Base-by-base conservation (phyloP, 2,113 vertebrate species). In the Dromas ardeola region DNA sequence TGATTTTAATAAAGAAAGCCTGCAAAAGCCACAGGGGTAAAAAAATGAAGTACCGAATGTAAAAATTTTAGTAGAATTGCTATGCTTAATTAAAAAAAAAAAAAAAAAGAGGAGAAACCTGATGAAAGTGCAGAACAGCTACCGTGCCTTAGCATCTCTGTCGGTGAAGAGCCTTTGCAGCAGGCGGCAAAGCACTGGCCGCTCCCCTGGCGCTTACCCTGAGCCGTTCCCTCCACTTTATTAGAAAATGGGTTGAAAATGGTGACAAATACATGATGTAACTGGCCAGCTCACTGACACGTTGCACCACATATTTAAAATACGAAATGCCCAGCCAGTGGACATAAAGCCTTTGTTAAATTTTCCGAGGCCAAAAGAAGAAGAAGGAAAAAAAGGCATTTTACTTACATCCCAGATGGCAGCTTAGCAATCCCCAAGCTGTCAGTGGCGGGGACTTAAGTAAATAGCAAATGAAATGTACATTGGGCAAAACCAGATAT, bases 1-100 rank as follows among this genome's bases (percentile, higher is more conserved):
- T 81, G 92, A 93, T 79, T 92, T 88, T 59, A 94, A 93, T 88
- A 92, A 90, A 94, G 85, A 3, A 63, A 59, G 80, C 43, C 88
- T 73, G 89, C 19, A 61, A 93, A 93, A 96, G 93, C 93, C 92
- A 73, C 56, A 5, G 49, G 87, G 87, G 55, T 36, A 59, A 71
- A 53, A 53, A 80, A 67, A 52, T 13, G 34, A 81, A 81, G 76
- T 13, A 29, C 12, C 18, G 56, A 72, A 85, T 63, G 56, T 62
- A 67, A 90, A 90, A 81, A 10, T 25, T 34, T 40, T 34, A 78
- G 63, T 32, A 56, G 90, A 92, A 93, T 74, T 45, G 42, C 23
- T 47, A 30, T 4, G 20, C 63, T 79, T 45, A 36, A 70, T 70
- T 23, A 61, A 38, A 47, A 11, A 63, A 56, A 29, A 38, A 29